Conservation (phyloP, 2,888 invertebrate genomes). For the Dichetophora obliterata region DNA sequence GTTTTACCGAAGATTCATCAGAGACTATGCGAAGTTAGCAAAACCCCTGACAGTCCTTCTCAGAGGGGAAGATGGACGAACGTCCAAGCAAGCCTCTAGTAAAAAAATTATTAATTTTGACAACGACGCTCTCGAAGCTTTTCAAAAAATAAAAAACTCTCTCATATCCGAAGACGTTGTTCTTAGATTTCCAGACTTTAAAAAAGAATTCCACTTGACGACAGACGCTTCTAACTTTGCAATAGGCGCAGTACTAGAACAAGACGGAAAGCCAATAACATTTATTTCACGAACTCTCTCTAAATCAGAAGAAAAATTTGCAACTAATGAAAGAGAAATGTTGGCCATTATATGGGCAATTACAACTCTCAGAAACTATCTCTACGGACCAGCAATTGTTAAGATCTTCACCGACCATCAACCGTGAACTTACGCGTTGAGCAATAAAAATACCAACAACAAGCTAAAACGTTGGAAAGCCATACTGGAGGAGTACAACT, state of each 20-base stretch:
- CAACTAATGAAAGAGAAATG: conserved; percentile 35
- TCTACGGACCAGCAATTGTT: conserved; percentile 30
- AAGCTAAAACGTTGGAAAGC: conserved; percentile 29
- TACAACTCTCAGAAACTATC: conserved; percentile 25
- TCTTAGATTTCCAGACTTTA: conserved; percentile 44
- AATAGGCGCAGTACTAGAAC: conserved; percentile 37
- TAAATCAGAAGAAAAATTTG: conserved; percentile 29
- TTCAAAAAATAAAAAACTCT: conserved; percentile 41
- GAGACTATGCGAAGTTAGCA: conserved; percentile 47
- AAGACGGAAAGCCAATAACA: conserved; percentile 29
- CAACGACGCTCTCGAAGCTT: conserved; percentile 40
- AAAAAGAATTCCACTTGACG: conserved; percentile 45
- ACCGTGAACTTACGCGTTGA: too few species aligned
- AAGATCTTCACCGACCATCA: conserved; percentile 20
- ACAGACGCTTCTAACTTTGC: conserved; percentile 36
- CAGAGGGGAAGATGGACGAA: conserved; percentile 47
- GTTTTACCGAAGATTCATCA: conserved; percentile 39
- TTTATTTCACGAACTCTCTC: conserved; percentile 33
- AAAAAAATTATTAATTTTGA: conserved; percentile 35
- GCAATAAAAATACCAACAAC: too few species aligned
- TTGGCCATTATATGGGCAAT: conserved; percentile 31
- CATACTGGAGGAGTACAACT: conserved; percentile 11
- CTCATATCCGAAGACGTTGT: conserved; percentile 40
- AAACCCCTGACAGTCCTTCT: conserved; percentile 47
- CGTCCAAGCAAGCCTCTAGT: conserved; percentile 39